phyloP scores from a whole-genome alignment of 2,797 vertebrate species.

The Glyptemys insculpta region DNA sequence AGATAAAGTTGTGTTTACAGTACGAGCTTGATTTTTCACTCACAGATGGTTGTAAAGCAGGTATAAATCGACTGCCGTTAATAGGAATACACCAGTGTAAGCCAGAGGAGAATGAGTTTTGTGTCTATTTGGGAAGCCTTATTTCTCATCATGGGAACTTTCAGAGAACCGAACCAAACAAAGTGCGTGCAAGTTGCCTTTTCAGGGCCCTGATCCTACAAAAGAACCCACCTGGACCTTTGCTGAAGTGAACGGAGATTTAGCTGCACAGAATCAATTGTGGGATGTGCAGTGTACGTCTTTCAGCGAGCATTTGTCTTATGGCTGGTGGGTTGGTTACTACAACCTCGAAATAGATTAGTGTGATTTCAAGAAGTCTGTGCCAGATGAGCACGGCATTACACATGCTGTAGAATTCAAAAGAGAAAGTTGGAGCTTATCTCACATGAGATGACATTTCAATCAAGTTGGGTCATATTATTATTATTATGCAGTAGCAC shows the following conservation, averaged over 20 bases:
- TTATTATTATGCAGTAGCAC: not conserved
- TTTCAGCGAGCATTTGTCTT: not conserved
- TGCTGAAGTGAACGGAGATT: not conserved
- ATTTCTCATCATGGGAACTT: not conserved
- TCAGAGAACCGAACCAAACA: not conserved
- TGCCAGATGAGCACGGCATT: not conserved
- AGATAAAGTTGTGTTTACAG: not conserved
- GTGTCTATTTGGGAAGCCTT: not conserved
- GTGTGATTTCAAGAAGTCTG: not conserved
- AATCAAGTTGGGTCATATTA: not conserved
- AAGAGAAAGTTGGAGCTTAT: not conserved
- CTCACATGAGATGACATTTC: not conserved
- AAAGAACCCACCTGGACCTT: not conserved
- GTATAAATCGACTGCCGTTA: not conserved
- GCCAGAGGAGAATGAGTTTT: not conserved
- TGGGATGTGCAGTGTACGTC: not conserved
- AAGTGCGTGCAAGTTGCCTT: not conserved
- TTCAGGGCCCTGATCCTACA: not conserved
- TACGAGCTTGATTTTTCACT: not conserved
- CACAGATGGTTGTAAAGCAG: not conserved
- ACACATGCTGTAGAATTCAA: not conserved
- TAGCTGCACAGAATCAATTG: not conserved
- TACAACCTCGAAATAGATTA: not conserved
- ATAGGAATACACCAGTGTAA: not conserved
- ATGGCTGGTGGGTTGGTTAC: not conserved